Evolutionary conservation across 2,113 vertebrate species (phyloP).

Genomic region (Anguilla rostrata): DNA sequence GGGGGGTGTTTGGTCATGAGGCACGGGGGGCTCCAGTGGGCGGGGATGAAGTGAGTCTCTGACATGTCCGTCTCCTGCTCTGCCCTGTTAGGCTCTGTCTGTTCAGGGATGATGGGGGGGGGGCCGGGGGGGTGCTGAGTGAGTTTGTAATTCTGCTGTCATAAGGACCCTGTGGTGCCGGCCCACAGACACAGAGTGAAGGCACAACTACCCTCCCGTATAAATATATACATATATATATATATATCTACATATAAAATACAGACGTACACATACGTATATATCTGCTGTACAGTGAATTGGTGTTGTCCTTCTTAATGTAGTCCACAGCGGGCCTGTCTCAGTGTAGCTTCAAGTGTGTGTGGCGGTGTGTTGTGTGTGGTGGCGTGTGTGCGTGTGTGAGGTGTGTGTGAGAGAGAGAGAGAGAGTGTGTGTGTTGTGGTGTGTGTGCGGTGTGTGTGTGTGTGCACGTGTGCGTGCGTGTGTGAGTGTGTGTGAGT

Average conservation of each 20-base stretch:
- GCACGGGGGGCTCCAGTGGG: conserved; percentile 59
- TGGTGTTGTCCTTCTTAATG: conserved; percentile 2
- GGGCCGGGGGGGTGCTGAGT: neutral
- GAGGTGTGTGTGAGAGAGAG: neutral
- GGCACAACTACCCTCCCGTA: neutral
- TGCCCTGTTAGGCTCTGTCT: conserved; percentile 8
- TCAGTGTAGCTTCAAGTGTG: neutral
- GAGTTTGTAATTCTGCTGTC: neutral
- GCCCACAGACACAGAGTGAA: neutral
- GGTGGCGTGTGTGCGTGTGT: conserved; percentile 18
- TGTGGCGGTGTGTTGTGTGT: no score
- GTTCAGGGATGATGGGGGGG: neutral
- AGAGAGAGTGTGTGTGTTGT: neutral
- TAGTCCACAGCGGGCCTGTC: neutral
- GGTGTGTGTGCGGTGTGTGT: conserved; percentile 21
- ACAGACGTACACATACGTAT: neutral
- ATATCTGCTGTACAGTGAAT: neutral
- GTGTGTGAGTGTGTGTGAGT: conserved; percentile 19
- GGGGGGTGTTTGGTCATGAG: conserved; percentile 64
- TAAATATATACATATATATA: neutral
- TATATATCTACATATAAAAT: neutral
- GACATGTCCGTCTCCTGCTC: conserved; percentile 42
- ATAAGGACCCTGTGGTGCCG: neutral
- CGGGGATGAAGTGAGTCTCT: conserved; percentile 58
- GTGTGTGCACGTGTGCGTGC: conserved; percentile 1